A percentile compares a stretch with the other conserved stretches of the same genome.
Conservation (phyloP, 2,888 invertebrate species). For the Nephrotoma appendiculata region DNA sequence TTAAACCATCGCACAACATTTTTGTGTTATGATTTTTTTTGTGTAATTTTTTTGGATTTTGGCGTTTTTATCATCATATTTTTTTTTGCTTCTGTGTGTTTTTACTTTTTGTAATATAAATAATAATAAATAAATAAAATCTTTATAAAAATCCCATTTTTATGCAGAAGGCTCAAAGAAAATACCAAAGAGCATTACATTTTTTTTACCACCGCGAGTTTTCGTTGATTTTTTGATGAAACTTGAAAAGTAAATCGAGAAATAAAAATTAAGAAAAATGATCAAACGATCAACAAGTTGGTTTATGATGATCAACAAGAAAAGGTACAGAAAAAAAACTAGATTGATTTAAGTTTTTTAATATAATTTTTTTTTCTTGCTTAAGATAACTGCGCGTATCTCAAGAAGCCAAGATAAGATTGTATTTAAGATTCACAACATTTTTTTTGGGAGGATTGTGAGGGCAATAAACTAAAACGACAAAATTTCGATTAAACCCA, state of each 20-base stretch:
- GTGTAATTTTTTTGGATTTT: background rate
- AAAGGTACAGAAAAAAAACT: background rate
- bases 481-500: background rate
- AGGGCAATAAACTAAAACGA: background rate
- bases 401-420: background rate
- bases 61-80: background rate
- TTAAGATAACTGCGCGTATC: background rate
- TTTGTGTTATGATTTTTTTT: background rate
- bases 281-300: background rate
- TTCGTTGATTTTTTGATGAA: background rate
- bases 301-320: background rate
- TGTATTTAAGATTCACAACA: background rate
- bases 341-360: background rate
- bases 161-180: background rate
- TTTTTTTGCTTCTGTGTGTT: background rate
- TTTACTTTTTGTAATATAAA: background rate
- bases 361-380: background rate
- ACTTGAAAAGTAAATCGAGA: background rate
- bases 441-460: background rate
- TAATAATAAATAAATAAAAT: background rate
- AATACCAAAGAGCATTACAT: background rate
- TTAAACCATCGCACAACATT: background rate
- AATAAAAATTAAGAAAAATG: background rate
- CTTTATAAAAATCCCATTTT: background rate
- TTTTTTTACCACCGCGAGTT: background rate